phyloP scores from a whole-genome alignment of 2,797 vertebrate species.

The Trachops cirrhosus region DNA sequence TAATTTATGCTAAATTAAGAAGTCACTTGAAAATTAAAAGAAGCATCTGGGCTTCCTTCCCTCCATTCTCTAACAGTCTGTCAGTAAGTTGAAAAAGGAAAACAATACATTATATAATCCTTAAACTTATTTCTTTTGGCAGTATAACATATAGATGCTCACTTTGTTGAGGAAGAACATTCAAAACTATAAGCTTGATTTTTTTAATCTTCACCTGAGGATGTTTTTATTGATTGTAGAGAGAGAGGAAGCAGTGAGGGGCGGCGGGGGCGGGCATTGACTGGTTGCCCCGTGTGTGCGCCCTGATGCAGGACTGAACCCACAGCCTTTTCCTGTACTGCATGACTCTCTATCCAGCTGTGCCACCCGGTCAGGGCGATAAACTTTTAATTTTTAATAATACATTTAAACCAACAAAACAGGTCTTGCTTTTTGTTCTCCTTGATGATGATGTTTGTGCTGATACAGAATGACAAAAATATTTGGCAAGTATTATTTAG shows the following conservation, averaged over 20 bases:
- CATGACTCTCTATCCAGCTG: neutral
- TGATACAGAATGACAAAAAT: neutral
- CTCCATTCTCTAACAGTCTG: neutral
- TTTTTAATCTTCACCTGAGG: no score
- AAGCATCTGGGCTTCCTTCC: neutral
- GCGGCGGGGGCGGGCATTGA: no score
- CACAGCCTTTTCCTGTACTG: neutral
- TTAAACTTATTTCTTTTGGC: neutral
- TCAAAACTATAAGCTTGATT: neutral
- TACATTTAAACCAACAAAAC: neutral
- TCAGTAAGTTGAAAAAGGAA: neutral
- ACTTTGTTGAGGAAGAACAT: conserved; percentile 7
- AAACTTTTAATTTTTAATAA: neutral
- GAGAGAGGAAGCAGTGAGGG: neutral
- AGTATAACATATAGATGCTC: neutral
- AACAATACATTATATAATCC: neutral
- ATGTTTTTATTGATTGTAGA: neutral
- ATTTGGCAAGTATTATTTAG: neutral
- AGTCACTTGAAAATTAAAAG: neutral
- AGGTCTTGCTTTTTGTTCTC: neutral
- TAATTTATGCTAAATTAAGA: conserved; percentile 35
- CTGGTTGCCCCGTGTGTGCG: neutral
- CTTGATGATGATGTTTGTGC: neutral
- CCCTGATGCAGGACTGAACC: neutral
- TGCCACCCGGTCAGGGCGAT: neutral